Conservation (phyloP, 2,797 vertebrate genomes). For the Amblyopsis hoosieri region DNA sequence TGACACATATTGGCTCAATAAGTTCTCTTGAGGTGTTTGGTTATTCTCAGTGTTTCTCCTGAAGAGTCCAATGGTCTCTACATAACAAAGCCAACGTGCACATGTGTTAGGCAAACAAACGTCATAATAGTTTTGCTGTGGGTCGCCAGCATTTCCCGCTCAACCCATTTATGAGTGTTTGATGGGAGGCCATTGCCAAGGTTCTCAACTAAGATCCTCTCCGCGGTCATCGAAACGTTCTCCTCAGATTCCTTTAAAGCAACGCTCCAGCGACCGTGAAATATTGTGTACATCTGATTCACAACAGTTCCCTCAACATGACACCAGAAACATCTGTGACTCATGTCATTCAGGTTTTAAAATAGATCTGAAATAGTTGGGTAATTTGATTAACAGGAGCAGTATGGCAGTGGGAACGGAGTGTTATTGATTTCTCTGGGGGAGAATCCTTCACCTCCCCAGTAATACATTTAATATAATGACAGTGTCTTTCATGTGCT, state of each 20-base stretch:
- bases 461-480: slow-evolving; percentile 53
- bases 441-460: slow-evolving; percentile 59
- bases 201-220: slow-evolving; percentile 37
- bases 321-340: slow-evolving; percentile 48
- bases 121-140: slow-evolving; percentile 30
- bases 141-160: slow-evolving; percentile 29
- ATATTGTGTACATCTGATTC: slow-evolving; percentile 60
- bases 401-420: slow-evolving; percentile 60
- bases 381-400: slow-evolving; percentile 73
- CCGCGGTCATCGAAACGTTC: slow-evolving; percentile 43
- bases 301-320: slow-evolving; percentile 62
- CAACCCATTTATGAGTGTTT: slow-evolving; percentile 41
- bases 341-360: slow-evolving; percentile 64
- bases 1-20: slow-evolving; percentile 11
- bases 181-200: slow-evolving; percentile 40
- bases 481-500: slow-evolving; percentile 66
- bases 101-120: slow-evolving; percentile 46
- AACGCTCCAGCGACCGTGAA: slow-evolving; percentile 54
- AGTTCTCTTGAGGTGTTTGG: slow-evolving; percentile 1
- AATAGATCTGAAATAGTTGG: slow-evolving; percentile 65
- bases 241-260: slow-evolving; percentile 45
- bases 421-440: slow-evolving; percentile 67
- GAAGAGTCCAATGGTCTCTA: slow-evolving; percentile 23
- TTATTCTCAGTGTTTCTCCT: slow-evolving; percentile 15
- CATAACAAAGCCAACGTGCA: slow-evolving; percentile 1